Base-by-base conservation (phyloP, 2,888 invertebrate genomes). In the Toxonevra muliebris region DNA sequence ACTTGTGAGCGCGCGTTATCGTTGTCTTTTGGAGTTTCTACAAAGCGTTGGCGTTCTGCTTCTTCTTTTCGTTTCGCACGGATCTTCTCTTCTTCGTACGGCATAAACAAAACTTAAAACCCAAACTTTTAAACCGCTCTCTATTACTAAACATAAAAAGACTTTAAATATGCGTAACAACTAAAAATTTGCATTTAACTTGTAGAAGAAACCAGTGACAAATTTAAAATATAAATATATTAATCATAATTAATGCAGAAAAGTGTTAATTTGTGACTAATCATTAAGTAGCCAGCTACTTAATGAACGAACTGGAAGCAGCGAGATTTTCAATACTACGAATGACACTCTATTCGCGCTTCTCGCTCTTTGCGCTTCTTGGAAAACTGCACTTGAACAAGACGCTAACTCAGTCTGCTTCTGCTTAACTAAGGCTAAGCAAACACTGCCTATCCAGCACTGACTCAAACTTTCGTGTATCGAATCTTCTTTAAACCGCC, bases 201-300 rank as follows among this genome's bases (percentile, higher is more conserved):
- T 50, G 65, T 65, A 19, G 67, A 69, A 62, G 30, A 30, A 30
- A 30, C 7, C 30, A 68, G 63, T 70, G 63, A 70, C 68, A 65
- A 66, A 70, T 64, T 43, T 30, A 40, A 50, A 48, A 30, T 30
- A 30, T 30, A 30, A 30, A 30, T 30, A 7, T 30, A 30, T 63
- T 64, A 62, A 59, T 58, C 45, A 53, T 62, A 65, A 65, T 61
- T 55, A 43, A 61, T 59, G 69, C 65, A 61, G 30, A 55, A 55
- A 52, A 66, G 68, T 65, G 65, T 61, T 68, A 66, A 59, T 68
- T 69, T 59, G 68, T 71, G 71, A 69, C 71, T 71, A 69, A 71
- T 52, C 64, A n/a, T 8, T 17, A 17, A 30, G 30, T 7, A 30
- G 30, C 30, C 30, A 30, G 30, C 30, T n/a, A n/a, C n/a, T 30